Conservation (phyloP, 2,113 vertebrate species). For the Panurus biarmicus region DNA sequence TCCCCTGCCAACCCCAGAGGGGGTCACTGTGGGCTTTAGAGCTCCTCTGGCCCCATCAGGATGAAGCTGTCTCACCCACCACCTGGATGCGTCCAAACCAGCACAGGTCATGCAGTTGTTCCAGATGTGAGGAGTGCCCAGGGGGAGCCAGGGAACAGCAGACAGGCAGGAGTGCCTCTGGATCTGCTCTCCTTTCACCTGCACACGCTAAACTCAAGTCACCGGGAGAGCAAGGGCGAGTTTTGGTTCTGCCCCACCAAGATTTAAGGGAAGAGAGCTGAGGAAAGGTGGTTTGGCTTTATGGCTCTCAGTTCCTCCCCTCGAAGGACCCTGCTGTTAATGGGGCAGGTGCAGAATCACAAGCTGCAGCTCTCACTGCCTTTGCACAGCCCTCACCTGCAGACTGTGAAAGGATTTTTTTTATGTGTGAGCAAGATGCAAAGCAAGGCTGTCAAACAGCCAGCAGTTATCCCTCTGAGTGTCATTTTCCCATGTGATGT, state of each 20-base stretch:
- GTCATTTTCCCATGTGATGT: background rate
- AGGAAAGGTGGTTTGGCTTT: background rate
- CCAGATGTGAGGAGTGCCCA: background rate
- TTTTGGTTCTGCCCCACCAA: background rate
- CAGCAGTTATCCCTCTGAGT: background rate
- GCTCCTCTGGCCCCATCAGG: background rate
- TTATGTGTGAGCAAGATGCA: background rate
- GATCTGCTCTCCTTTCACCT: background rate
- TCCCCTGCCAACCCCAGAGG: background rate
- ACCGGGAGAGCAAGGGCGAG: background rate
- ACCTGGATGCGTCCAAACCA: background rate
- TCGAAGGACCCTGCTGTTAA: background rate
- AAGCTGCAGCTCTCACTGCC: background rate
- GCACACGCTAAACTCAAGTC: background rate
- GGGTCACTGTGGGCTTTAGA: background rate
- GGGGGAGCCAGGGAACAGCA: background rate
- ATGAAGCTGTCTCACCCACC: background rate
- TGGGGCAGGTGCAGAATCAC: background rate
- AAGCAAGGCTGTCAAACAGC: background rate
- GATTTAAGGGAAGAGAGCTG: background rate
- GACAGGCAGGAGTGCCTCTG: background rate
- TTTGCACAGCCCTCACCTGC: background rate
- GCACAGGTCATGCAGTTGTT: background rate
- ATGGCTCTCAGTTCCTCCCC: background rate
- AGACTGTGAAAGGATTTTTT: background rate